Evolutionary conservation across 2,888 invertebrate species (phyloP).

Genomic region (Euzophera pinguis): DNA sequence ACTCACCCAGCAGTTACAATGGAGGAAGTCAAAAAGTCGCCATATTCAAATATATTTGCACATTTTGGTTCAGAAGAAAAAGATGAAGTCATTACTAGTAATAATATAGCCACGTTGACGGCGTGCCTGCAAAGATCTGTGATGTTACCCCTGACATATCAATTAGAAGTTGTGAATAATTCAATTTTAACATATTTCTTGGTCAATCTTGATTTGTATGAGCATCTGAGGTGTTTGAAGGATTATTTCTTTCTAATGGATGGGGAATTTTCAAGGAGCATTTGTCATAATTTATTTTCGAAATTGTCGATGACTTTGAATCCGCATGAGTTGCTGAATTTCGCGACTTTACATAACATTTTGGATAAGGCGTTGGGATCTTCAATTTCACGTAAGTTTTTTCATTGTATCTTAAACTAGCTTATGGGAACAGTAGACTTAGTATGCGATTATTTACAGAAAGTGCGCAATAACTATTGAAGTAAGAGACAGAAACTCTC

Average conservation of each 20-base stretch:
- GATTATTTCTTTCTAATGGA: constrained; percentile 89
- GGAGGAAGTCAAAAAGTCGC: constrained; percentile 67
- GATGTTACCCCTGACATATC: constrained; percentile 83
- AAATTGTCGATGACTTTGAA: constrained; percentile 82
- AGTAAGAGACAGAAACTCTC: too few species aligned
- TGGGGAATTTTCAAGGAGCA: constrained; percentile 87
- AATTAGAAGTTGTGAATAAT: constrained; percentile 84
- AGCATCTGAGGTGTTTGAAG: constrained; percentile 86
- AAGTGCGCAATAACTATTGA: too few species aligned
- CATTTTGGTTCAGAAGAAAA: constrained; percentile 43
- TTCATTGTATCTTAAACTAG: background rate
- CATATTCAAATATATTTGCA: constrained; percentile 59
- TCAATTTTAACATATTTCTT: constrained; percentile 86
- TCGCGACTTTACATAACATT: constrained; percentile 83
- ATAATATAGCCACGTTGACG: constrained; percentile 72
- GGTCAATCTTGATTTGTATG: constrained; percentile 82
- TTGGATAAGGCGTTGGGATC: constrained; percentile 84
- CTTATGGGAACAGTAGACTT: too few species aligned
- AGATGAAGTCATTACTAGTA: constrained; percentile 46
- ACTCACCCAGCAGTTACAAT: constrained; percentile 62
- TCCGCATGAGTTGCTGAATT: constrained; percentile 85
- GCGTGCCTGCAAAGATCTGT: constrained; percentile 84
- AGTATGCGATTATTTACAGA: too few species aligned
- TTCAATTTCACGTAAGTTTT: constrained; percentile 80
- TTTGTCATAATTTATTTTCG: constrained; percentile 84